Percentiles rank a stretch among this genome's conserved stretches.
phyloP scores from a whole-genome alignment of 2,797 vertebrate species.

The Atherinosoma microstoma region DNA sequence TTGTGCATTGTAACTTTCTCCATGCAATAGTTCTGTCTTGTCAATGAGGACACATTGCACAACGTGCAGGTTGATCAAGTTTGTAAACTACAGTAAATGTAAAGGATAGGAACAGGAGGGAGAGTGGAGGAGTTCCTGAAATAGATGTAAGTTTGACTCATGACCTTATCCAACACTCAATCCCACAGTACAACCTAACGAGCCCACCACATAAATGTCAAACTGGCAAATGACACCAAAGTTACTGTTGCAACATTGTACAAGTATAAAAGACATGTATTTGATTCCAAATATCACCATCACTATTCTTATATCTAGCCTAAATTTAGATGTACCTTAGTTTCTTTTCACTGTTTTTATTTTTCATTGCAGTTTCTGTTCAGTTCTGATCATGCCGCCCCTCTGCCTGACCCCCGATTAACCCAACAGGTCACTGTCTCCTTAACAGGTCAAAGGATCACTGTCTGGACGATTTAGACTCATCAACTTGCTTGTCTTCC shows the following conservation, averaged over 20 bases:
- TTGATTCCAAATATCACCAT: too few relatives aligned
- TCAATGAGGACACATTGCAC: background rate
- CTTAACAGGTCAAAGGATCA: slow-evolving; percentile 60
- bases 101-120: slow-evolving; percentile 36
- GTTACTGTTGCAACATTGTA: background rate
- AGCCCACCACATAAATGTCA: slow-evolving; percentile 25
- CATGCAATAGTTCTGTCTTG: background rate
- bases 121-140: slow-evolving; percentile 33
- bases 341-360: background rate
- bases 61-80: background rate
- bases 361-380: slow-evolving; percentile 19
- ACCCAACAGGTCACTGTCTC: slow-evolving; percentile 36
- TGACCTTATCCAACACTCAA: slow-evolving; percentile 47
- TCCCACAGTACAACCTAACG: slow-evolving; percentile 33
- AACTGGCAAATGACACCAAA: slow-evolving; percentile 3
- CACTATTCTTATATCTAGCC: background rate
- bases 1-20: background rate
- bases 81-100: slow-evolving; percentile 28
- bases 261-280: background rate
- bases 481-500: slow-evolving; percentile 28
- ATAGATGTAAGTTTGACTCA: slow-evolving; percentile 53
- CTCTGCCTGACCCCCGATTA: slow-evolving; percentile 42
- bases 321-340: background rate
- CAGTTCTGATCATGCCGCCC: slow-evolving; percentile 8
- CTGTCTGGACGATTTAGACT: slow-evolving; percentile 11